phyloP scores from a whole-genome alignment of 2,888 invertebrate genomes.

The Dione juno region DNA sequence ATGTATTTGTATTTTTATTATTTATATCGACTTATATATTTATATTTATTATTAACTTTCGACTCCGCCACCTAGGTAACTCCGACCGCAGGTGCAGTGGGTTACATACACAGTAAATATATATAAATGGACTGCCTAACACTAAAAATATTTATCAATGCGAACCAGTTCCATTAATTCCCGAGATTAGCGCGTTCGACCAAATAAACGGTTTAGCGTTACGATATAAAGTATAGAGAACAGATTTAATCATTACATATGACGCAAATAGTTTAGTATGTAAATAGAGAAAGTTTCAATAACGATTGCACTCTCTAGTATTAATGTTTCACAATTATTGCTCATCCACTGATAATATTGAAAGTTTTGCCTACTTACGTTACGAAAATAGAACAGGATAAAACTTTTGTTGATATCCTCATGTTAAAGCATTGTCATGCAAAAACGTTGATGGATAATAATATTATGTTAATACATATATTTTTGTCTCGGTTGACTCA shows the following conservation, averaged over 20 bases:
- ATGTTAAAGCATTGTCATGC: constrained; percentile 15
- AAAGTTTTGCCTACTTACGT: too few relatives aligned
- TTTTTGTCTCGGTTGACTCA: constrained; percentile 57
- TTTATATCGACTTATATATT: too few relatives aligned
- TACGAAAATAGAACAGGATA: constrained; percentile 12
- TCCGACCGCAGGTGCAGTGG: too few relatives aligned
- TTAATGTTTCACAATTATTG: neutral
- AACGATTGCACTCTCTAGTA: neutral
- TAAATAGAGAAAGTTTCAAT: neutral
- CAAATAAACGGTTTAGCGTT: too few relatives aligned
- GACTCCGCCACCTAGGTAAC: too few relatives aligned
- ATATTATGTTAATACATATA: neutral
- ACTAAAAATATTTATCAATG: too few relatives aligned
- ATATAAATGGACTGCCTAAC: too few relatives aligned
- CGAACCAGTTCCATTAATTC: too few relatives aligned
- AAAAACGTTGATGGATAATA: constrained; percentile 33
- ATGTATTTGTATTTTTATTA: too few relatives aligned
- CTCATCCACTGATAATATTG: neutral
- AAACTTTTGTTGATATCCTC: neutral
- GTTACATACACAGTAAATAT: too few relatives aligned
- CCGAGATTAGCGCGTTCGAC: too few relatives aligned
- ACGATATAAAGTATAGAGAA: neutral
- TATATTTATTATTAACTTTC: too few relatives aligned
- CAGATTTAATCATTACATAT: neutral
- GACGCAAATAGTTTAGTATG: neutral